Percentiles rank a stretch among this genome's conserved stretches.
phyloP scores from a whole-genome alignment of 2,113 vertebrate genomes.

The Microtus ochrogaster region DNA sequence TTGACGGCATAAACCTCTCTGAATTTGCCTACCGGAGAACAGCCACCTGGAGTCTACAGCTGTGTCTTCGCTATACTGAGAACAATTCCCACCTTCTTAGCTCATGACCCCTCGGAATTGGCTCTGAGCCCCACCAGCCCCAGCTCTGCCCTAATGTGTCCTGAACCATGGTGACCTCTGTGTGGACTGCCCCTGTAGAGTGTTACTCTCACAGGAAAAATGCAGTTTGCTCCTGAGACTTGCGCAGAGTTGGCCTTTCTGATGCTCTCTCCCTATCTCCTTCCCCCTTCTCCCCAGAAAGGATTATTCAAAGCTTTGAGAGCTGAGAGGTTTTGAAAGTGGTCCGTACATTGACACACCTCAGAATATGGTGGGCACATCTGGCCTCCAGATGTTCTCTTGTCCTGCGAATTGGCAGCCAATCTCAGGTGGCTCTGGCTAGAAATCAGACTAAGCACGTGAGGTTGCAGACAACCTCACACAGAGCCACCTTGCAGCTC shows the following conservation, averaged over 20 bases:
- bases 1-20: not conserved
- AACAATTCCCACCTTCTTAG: not conserved
- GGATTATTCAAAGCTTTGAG: conserved; percentile 61
- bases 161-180: not conserved
- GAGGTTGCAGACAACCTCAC: conserved; percentile 66
- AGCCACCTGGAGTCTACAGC: not conserved
- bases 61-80: not conserved
- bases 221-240: not conserved
- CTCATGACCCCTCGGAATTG: not conserved
- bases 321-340: conserved; percentile 67
- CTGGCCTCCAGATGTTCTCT: conserved; percentile 85
- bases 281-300: not conserved
- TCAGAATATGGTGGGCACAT: conserved; percentile 65
- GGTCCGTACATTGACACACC: conserved; percentile 66
- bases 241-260: not conserved
- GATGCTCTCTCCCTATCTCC: fast-evolving
- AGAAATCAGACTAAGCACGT: conserved; percentile 87
- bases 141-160: not conserved
- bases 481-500: conserved; percentile 77
- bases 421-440: conserved; percentile 71
- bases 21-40: not conserved
- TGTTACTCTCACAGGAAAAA: not conserved
- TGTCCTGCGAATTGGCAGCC: conserved; percentile 71
- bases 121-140: not conserved
- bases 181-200: not conserved